phyloP scores from a whole-genome alignment of 2,888 invertebrate species.

The Tuta absoluta region DNA sequence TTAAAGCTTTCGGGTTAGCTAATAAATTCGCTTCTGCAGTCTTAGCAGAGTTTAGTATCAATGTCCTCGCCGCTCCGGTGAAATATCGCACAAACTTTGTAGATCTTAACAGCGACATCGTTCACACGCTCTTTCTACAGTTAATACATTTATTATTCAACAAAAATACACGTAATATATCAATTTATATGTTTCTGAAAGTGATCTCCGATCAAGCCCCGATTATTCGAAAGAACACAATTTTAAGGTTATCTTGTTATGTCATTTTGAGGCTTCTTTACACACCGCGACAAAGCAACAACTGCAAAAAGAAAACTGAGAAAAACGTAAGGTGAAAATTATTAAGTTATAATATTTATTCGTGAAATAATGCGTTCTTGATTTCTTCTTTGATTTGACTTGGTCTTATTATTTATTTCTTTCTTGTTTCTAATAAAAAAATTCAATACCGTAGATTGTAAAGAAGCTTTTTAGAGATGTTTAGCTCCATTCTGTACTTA shows the following conservation, averaged over 20 bases:
- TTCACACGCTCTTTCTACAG: slow-evolving; percentile 40
- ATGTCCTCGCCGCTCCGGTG: slow-evolving; percentile 85
- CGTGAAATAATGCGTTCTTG: too few species aligned
- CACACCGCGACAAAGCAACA: neutral
- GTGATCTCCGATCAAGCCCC: too few species aligned
- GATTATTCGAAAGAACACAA: slow-evolving; percentile 30
- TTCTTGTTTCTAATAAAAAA: too few species aligned
- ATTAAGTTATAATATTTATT: too few species aligned
- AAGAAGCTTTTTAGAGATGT: neutral
- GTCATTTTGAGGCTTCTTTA: slow-evolving; percentile 43
- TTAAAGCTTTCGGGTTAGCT: slow-evolving; percentile 64
- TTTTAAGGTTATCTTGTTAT: slow-evolving; percentile 67
- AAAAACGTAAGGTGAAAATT: too few species aligned
- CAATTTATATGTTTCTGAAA: slow-evolving; percentile 11
- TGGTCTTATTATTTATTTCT: too few species aligned
- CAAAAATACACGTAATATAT: slow-evolving; percentile 25
- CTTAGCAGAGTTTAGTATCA: slow-evolving; percentile 84
- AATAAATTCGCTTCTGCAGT: slow-evolving; percentile 83
- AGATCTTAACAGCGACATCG: slow-evolving; percentile 85
- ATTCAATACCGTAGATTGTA: neutral
- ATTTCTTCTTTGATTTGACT: too few species aligned
- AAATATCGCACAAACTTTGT: slow-evolving; percentile 88
- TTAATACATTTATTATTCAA: slow-evolving; percentile 33
- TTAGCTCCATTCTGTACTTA: neutral
- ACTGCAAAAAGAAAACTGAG: too few species aligned